A percentile compares a stretch with the other conserved stretches of the same genome.
These are phyloP conservation scores for Pseudeuparius sepicola DNA, from an alignment of 2,888 invertebrate genomes.

Conservation along the genomic window DNA sequence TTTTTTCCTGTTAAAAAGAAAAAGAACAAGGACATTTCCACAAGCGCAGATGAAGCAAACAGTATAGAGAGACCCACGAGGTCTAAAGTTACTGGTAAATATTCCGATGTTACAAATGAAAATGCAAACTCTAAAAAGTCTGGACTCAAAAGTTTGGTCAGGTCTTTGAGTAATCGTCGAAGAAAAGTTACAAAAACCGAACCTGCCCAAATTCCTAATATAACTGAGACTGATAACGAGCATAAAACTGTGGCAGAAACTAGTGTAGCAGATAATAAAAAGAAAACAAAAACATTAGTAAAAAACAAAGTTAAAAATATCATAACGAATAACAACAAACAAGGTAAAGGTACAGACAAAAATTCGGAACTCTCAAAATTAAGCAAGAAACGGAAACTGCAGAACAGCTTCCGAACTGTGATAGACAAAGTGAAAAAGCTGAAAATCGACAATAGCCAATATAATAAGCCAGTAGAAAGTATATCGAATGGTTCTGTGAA, in stretches of 20 bases:
- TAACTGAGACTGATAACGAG: too few relatives aligned
- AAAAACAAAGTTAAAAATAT: too few relatives aligned
- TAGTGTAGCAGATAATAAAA: too few relatives aligned
- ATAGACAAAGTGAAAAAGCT: slow-evolving; percentile 30
- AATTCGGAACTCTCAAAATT: too few relatives aligned
- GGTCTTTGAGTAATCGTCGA: not conserved
- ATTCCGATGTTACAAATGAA: not conserved
- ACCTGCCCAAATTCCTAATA: not conserved
- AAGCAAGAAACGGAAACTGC: slow-evolving; percentile 28
- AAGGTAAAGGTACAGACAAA: too few relatives aligned
- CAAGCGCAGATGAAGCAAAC: too few relatives aligned
- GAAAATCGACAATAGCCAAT: slow-evolving; percentile 22
- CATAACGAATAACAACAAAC: too few relatives aligned
- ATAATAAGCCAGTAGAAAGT: slow-evolving; percentile 8
- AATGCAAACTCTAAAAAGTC: not conserved
- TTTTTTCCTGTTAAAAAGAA: slow-evolving; percentile 32
- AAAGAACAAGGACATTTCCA: slow-evolving; percentile 17
- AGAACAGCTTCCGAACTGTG: slow-evolving; percentile 28
- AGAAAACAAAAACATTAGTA: too few relatives aligned
- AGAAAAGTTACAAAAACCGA: not conserved
- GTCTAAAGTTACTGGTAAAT: too few relatives aligned
- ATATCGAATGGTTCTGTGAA: slow-evolving; percentile 1
- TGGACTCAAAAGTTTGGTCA: not conserved
- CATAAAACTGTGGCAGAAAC: slow-evolving; percentile 1
- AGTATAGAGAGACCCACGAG: too few relatives aligned